Percentiles rank a stretch among this genome's conserved stretches.
phyloP scores from a whole-genome alignment of 2,113 vertebrate species.

The Elachura formosa region DNA sequence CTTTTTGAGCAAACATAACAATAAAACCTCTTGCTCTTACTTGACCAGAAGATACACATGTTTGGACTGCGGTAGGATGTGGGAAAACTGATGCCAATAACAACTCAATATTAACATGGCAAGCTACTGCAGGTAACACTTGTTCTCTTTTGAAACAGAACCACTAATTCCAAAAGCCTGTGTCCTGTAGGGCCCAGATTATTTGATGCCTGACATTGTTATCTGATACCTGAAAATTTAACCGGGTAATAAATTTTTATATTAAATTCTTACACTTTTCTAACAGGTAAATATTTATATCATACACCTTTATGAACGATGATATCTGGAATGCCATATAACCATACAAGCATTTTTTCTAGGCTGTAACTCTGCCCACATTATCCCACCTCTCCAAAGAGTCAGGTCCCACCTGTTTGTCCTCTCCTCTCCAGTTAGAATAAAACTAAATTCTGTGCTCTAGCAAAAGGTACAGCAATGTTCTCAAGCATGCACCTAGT shows the following conservation, averaged over 20 bases:
- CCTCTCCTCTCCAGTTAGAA: neutral
- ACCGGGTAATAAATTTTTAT: neutral
- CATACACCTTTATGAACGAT: neutral
- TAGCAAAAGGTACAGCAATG: neutral
- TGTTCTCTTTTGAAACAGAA: neutral
- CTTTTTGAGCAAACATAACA: neutral
- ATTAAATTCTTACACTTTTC: neutral
- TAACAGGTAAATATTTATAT: neutral
- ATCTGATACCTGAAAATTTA: slow-evolving; percentile 6
- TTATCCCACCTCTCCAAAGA: neutral
- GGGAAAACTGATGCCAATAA: neutral
- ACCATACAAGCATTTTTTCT: neutral
- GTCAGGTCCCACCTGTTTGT: neutral
- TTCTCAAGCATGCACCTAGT: neutral
- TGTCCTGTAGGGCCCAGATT: neutral
- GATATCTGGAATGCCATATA: neutral
- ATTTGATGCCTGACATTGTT: neutral
- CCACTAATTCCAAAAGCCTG: neutral
- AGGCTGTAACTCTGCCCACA: neutral
- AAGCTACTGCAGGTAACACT: neutral
- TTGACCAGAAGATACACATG: fast-evolving
- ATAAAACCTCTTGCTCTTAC: neutral
- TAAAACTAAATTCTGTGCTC: neutral
- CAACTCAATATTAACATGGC: neutral
- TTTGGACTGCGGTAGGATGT: neutral